Percentiles rank a stretch among this genome's conserved stretches.
phyloP scores from a whole-genome alignment of 1,140 invertebrate genomes.

The Nephila pilipes region DNA sequence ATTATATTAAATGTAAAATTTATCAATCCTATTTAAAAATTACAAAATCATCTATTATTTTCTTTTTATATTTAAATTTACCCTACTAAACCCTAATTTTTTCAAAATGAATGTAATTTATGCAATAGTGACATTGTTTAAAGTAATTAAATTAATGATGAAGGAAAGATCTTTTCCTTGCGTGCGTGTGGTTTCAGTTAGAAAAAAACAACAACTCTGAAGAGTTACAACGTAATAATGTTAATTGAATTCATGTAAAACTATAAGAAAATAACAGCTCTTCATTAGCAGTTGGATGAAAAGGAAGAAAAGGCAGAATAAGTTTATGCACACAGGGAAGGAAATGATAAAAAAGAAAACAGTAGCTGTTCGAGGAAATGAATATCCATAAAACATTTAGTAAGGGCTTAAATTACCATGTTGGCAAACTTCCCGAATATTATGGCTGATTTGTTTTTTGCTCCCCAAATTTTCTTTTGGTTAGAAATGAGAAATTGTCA shows the following conservation, averaged over 20 bases:
- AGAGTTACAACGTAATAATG: background rate
- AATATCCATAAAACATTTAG: slow-evolving; percentile 21
- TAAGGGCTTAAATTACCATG: background rate
- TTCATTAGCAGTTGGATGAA: background rate
- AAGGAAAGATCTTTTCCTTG: background rate
- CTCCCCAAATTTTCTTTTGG: background rate
- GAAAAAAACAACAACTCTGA: background rate
- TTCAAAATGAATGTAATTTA: background rate
- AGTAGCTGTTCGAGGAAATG: slow-evolving; percentile 3
- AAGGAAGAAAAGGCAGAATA: background rate
- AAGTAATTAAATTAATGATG: background rate
- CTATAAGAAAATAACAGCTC: background rate
- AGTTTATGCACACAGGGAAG: background rate
- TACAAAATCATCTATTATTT: too few species aligned
- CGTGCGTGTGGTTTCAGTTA: background rate
- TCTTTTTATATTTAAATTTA: too few species aligned
- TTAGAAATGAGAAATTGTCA: background rate
- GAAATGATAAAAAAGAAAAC: background rate
- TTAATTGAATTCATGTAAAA: background rate
- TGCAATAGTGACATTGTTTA: background rate
- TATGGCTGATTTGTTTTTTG: background rate
- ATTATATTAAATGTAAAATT: too few species aligned
- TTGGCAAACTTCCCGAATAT: background rate
- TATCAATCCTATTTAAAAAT: too few species aligned
- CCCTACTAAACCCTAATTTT: too few species aligned